A percentile compares a stretch with the other conserved stretches of the same genome.
These are phyloP conservation scores for Mimas tiliae DNA, from an alignment of 2,888 invertebrate species.

Conservation along the genomic window DNA sequence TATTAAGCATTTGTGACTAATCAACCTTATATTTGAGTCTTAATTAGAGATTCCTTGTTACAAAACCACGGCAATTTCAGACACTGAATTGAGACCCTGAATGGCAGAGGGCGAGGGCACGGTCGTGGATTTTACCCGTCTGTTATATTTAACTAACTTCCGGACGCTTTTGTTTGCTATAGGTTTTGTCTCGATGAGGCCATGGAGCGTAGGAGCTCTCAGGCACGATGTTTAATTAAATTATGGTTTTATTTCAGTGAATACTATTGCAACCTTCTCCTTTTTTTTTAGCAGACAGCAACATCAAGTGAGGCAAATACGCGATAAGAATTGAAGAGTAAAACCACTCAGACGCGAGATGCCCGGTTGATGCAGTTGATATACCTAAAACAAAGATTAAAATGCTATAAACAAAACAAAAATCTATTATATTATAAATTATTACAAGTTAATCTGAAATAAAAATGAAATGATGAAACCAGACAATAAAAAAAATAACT, in stretches of 20 bases:
- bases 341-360: too few species aligned
- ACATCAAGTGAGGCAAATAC: too few species aligned
- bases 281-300: constrained; percentile 62
- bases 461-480: too few species aligned
- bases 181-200: not conserved
- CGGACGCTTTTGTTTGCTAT: constrained; percentile 8
- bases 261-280: too few species aligned
- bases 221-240: not conserved
- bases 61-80: not conserved
- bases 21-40: not conserved
- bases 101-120: not conserved
- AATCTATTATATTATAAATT: too few species aligned
- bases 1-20: too few species aligned
- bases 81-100: not conserved
- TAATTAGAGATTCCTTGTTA: not conserved
- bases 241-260: not conserved
- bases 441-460: too few species aligned
- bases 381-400: too few species aligned
- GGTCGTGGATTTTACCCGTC: constrained; percentile 5
- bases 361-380: too few species aligned
- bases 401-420: too few species aligned
- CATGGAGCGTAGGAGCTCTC: not conserved
- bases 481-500: too few species aligned
- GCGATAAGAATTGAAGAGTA: too few species aligned
- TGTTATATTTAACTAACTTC: constrained; percentile 8